Conservation (phyloP, 2,888 invertebrate genomes). For the Mylabris sibirica region DNA sequence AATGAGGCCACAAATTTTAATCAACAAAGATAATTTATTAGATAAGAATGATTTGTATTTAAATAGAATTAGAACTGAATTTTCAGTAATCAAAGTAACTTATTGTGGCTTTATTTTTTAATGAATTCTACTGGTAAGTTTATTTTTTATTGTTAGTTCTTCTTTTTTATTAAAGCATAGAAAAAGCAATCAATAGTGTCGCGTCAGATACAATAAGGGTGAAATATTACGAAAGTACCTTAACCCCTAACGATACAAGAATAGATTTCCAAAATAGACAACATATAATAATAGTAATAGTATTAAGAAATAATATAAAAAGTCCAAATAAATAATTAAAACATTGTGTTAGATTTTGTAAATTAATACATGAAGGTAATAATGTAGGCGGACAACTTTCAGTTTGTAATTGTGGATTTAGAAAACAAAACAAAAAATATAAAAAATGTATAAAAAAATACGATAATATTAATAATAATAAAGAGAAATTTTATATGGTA, state of each 20-base stretch:
- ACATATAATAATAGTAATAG: conserved; percentile 5
- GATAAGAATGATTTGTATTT: conserved; percentile 1
- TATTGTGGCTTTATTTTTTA: neutral
- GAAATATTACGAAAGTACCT: conserved; percentile 4
- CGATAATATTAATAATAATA: neutral
- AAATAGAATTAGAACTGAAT: neutral
- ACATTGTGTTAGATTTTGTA: neutral
- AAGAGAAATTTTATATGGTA: neutral
- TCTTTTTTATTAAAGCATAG: neutral
- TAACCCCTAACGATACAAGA: neutral
- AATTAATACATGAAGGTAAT: neutral
- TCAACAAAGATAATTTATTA: neutral
- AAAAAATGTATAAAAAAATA: too few species aligned
- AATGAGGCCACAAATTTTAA: neutral
- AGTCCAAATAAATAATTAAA: neutral
- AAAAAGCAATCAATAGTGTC: conserved; percentile 8
- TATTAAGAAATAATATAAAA: neutral
- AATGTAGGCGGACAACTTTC: conserved; percentile 11
- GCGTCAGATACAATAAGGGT: conserved; percentile 5
- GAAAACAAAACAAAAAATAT: neutral
- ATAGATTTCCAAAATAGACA: neutral
- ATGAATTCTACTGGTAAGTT: neutral
- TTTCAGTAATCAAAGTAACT: neutral
- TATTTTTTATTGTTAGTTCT: neutral
- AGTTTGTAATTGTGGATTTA: neutral